These are phyloP conservation scores for Lonchura striata DNA, from an alignment of 2,113 vertebrate species.

Conservation along the genomic window DNA sequence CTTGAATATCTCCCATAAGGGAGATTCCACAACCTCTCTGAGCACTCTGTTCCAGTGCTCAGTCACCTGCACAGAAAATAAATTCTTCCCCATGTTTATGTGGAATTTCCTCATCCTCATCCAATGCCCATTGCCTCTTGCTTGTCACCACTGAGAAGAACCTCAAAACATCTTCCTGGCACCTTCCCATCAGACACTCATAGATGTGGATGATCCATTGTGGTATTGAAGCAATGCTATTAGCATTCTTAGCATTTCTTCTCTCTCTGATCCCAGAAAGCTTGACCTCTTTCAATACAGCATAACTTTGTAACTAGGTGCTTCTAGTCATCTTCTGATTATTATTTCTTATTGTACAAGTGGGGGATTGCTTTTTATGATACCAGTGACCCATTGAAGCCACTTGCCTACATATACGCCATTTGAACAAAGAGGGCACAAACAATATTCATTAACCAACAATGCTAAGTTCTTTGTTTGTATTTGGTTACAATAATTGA, in stretches of 20 bases:
- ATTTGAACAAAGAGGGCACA: background rate
- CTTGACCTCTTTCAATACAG: background rate
- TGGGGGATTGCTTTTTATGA: background rate
- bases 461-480: background rate
- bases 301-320: background rate
- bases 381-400: background rate
- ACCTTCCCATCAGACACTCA: background rate
- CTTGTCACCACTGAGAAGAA: background rate
- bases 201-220: rapidly evolving
- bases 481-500: background rate
- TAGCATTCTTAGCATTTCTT: background rate
- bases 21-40: rapidly evolving
- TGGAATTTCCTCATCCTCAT: background rate
- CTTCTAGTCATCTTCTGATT: background rate
- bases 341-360: background rate
- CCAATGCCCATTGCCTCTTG: background rate
- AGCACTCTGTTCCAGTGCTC: background rate
- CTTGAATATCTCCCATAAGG: background rate
- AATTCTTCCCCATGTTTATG: background rate
- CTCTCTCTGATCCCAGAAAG: background rate
- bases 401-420: background rate
- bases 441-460: background rate
- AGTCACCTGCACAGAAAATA: background rate
- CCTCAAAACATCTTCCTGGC: background rate
- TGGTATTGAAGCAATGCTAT: background rate